Evolutionary conservation across 2,888 invertebrate genomes (phyloP), one percentile per base, ranked within the genome.

Genomic region (Pinctada fucata): DNA sequence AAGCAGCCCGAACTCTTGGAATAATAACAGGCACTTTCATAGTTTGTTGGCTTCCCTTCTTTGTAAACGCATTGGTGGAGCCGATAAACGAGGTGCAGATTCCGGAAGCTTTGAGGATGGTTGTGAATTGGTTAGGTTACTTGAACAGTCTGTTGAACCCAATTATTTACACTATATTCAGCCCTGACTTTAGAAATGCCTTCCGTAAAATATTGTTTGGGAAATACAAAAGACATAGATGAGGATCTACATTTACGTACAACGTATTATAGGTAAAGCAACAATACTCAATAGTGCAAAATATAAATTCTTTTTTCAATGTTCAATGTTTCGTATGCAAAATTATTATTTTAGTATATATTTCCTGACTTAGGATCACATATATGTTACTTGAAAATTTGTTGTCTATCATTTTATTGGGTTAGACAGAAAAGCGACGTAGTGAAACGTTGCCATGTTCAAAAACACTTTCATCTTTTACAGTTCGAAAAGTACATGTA

Each of bases 1-100:
- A 92, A 83, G 93, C 93, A 0, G 91, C 92, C 4, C 83, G 92
- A 78, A 92, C 92, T 49, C 84, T 93, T 65, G 92, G 90, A 45
- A 92, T 93, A 50, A 99, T 99, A 88, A 99, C 99, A 8, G 97
- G 97, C 72, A 90, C 97, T 58, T 98, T 98, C 93, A 96, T 98
- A 78, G 94, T 96, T 87, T 98, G 97, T 91, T 98, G 98, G 98
- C 94, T 97, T 85, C 98, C 98, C 13, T 98, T 98, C 94, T 98
- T 98, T 93, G 95, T 97, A 77, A 95, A 97, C 93, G 97, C 97
- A 1, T 93, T 97, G 70, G 94, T 97, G 75, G 95, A 96, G 94
- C 97, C 98, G 0, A 95, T 97, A 78, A 94, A 97, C 52, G 95
- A 82, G 52, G 82, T 81, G 47, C 71, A 84, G 13, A 85, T 88